Conservation (phyloP, 2,797 vertebrate genomes). For the Cryptoprocta ferox region DNA sequence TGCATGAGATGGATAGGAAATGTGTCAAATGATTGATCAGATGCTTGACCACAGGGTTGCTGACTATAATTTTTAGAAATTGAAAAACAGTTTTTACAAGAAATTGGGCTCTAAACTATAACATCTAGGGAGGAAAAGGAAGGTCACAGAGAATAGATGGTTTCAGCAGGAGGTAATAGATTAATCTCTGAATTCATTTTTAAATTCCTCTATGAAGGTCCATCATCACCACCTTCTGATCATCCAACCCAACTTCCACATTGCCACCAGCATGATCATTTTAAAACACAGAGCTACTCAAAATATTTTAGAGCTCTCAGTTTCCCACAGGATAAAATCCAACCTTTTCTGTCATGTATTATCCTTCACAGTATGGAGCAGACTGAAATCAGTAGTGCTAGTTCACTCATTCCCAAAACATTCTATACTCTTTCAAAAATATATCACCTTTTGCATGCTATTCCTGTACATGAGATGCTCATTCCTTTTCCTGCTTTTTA, state of each 20-base stretch:
- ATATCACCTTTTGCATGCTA: not conserved
- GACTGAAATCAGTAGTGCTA: not conserved
- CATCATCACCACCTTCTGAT: conserved; percentile 41
- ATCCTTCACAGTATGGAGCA: not conserved
- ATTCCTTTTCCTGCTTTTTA: not conserved
- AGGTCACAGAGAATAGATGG: conserved; percentile 48
- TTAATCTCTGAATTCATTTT: conserved; percentile 57
- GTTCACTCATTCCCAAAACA: not conserved
- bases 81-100: conserved; percentile 70
- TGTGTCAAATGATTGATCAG: conserved; percentile 70
- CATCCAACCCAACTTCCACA: not conserved
- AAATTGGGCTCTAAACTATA: conserved; percentile 61
- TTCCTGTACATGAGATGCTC: not conserved
- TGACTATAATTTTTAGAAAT: conserved; percentile 69
- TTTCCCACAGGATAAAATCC: not conserved
- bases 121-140: conserved; percentile 37
- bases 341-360: not conserved
- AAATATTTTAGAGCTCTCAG: not conserved
- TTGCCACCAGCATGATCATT: conserved; percentile 7
- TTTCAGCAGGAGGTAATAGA: not conserved
- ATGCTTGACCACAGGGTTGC: conserved; percentile 62
- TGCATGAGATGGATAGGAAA: conserved; percentile 54
- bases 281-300: conserved; percentile 19
- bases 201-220: conserved; percentile 18
- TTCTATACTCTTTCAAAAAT: not conserved